Evolutionary conservation across 2,888 invertebrate genomes (phyloP).

Genomic region (Drosophila koepferae): DNA sequence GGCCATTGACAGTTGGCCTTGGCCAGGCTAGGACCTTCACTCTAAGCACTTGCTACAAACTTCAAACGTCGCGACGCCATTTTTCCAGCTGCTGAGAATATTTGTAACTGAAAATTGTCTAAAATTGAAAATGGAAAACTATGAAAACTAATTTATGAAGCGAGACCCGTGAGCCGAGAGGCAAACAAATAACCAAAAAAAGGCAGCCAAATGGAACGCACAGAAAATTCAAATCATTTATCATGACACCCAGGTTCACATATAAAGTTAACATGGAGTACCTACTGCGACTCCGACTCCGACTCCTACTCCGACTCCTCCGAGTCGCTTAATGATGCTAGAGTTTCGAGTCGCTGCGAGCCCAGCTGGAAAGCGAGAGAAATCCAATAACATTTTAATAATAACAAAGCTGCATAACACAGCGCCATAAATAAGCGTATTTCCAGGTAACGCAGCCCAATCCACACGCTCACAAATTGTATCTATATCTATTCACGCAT

Average conservation of each 20-base stretch:
- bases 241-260: conserved; percentile 67
- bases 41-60: conserved; percentile 54
- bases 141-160: conserved; percentile 71
- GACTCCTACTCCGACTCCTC: background rate
- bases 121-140: conserved; percentile 38
- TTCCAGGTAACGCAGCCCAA: conserved; percentile 60
- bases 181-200: conserved; percentile 21
- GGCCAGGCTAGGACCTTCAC: conserved; percentile 19
- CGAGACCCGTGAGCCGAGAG: conserved; percentile 4
- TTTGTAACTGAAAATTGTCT: conserved; percentile 24
- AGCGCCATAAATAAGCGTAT: conserved; percentile 73
- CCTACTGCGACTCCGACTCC: conserved; percentile 10
- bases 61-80: conserved; percentile 67
- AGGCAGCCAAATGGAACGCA: conserved; percentile 61
- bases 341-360: conserved; percentile 12
- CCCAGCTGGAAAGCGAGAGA: conserved; percentile 78
- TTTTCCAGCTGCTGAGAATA: conserved; percentile 44
- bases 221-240: conserved; percentile 73
- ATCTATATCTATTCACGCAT: conserved; percentile 68
- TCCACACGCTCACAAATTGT: conserved; percentile 59
- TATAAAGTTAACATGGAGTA: conserved; percentile 45
- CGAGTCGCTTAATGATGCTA: conserved; percentile 45
- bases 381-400: conserved; percentile 82
- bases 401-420: conserved; percentile 72
- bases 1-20: conserved; percentile 27